Base-by-base conservation (phyloP, 2,797 vertebrate genomes). In the Phylloscopus collybita region DNA sequence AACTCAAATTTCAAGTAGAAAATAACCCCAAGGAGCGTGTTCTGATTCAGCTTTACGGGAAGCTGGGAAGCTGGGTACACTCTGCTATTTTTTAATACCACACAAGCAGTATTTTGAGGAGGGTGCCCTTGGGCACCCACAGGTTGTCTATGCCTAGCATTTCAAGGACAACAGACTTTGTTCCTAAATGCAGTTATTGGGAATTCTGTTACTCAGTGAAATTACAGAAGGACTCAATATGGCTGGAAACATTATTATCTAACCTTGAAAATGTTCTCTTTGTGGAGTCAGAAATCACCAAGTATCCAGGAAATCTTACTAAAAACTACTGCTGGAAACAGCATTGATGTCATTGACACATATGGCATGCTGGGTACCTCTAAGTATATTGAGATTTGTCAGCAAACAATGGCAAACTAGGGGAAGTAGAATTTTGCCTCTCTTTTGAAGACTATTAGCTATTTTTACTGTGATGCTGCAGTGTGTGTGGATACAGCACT, bases 111-210 rank as follows among this genome's bases (percentile, higher is more conserved):
- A 30, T 90, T 92, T 83, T 74, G 65, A 88, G 32, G 23, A 86
- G 42, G 19, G 38, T 92, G 75, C 26, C 61, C 40, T 78, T 1
- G 1, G 57, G 90, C 65, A 88, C 17, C 14, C 69, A 64, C 25
- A 74, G 53, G 38, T 26, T 32, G 38, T 69, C 54, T 86, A 20
- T 59, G 42, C 69, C 88, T 90, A 83, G 53, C 34, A 65, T 59
- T 90, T 92, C 22, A 78, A 90, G 57, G 49, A 88, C 61, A 93
- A 79, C 12, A 95, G 85, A 66, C 32, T 86, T 91, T n/a, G 20
- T 16, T 93, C 70, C 86, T 93, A 90, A 90, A 81, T 32, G 44
- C 2, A 5, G 56, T 91, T 83, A 83, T 32, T 88, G 62, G 86
- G 53, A 94, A 90, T 90, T 93, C 83, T 85, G 18, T 81, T 73